A percentile compares a stretch with the other conserved stretches of the same genome.
phyloP scores from a whole-genome alignment of 2,888 invertebrate genomes.

The Melanophora roralis region DNA sequence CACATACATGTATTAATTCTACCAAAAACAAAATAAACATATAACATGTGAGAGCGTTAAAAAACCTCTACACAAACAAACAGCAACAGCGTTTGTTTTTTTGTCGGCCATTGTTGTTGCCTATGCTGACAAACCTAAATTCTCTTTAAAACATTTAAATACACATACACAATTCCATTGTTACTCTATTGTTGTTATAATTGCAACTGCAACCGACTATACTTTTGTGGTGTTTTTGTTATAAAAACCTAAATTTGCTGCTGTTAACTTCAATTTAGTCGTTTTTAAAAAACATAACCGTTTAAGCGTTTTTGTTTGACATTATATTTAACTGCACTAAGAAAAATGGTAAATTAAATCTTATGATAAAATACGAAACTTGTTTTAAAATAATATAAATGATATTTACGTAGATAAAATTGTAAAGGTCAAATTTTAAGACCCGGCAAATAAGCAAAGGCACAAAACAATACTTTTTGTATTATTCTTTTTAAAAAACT shows the following conservation, averaged over 20 bases:
- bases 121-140: conserved; percentile 11
- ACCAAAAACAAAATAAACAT: not conserved
- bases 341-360: too few relatives aligned
- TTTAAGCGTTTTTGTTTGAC: not conserved
- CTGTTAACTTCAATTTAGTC: not conserved
- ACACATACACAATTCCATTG: not conserved
- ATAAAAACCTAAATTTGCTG: not conserved
- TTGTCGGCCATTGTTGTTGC: conserved; percentile 1
- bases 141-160: conserved; percentile 21
- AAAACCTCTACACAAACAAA: conserved; percentile 22
- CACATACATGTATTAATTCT: not conserved
- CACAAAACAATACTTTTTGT: too few relatives aligned
- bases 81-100: conserved; percentile 5
- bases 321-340: too few relatives aligned
- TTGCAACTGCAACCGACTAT: not conserved
- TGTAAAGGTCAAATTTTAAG: too few relatives aligned
- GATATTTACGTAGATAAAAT: too few relatives aligned
- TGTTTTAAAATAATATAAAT: too few relatives aligned
- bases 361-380: too few relatives aligned
- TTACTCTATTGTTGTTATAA: not conserved
- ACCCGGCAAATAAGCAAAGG: too few relatives aligned
- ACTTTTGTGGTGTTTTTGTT: not conserved
- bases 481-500: too few relatives aligned
- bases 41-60: not conserved
- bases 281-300: not conserved